Evolutionary conservation across 1,140 invertebrate genomes (phyloP), one percentile per base, ranked within the genome.

Genomic region (Drosophila mojavensis): DNA sequence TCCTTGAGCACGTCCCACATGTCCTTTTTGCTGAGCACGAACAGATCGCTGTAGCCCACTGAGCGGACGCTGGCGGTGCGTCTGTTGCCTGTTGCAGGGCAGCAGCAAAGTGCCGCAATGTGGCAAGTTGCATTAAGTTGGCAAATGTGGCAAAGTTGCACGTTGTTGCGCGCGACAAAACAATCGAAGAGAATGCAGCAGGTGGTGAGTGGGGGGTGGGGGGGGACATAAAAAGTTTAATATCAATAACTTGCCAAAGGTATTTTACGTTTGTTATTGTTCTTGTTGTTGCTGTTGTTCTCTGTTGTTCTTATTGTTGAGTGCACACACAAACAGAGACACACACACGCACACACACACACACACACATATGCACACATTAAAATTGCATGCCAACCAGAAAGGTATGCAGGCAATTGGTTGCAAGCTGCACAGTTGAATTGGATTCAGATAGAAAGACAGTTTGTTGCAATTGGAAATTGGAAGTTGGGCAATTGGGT

Each of bases 1-100:
- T 99, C 98, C 94, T 99, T 99, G 55, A 99, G 94, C 28, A 99
- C 98, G 93, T 99, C 98, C 98, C 98, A 99, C 96, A 99, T 98
- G 93, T 99, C 98, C 93, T 98, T 98, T 95, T 99, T 99, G 91
- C 97, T 98, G 55, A 99, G 95, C 81, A 99, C 98, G 94, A 99
- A 99, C 66, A 99, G 94, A 93, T 99, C 98, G 85, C 98, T 99
- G 94, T 99, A 99, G 72, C 98, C 98, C 51, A 99, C 98, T 39
- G 98, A 99, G 75, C 98, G 95, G 67, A 99, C 98, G 77, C 97
- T 98, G 66, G 98, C 98, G 93, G 98, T 99, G 92, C 98, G 95
- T 92, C 98, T 95, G 94, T 99, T 99, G 91, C 98, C 97, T 98
- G 60, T 74, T 45, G 28, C n/a, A 15, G 28, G 5, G 28, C 28